Base-by-base conservation (phyloP, 2,797 vertebrate species). In the Myripristis murdjan region DNA sequence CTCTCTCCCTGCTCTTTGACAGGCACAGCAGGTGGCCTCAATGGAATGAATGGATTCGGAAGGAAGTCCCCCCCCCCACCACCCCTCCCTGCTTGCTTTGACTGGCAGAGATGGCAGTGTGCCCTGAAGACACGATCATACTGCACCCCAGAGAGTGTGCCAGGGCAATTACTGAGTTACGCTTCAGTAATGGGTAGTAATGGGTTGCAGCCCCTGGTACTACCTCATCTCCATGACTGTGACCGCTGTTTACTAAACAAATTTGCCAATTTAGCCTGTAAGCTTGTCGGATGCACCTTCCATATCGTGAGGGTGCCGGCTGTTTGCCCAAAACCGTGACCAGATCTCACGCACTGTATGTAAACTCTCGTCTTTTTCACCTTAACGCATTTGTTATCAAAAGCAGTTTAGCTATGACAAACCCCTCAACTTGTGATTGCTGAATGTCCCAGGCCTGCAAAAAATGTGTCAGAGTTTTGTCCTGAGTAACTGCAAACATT, bases 11-110 rank as follows among this genome's bases (percentile, higher is more conserved):
- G 55, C 88, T 77, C 92, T 90, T 92, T 93, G 92, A 94, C 92
- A 77, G 83, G 81, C 93, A 89, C 92, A 91, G 93, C 94, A 95
- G 93, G 92, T 95, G 94, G 92, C 84, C 90, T 85, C 85, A 66
- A 55, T 80, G 77, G 89, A 84, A 92, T 94, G 92, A 95, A 95
- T 95, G 90, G 93, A 81, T 80, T 94, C 91, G 92, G 94, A 95
- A 94, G 93, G 93, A 94, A 94, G 93, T 91, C 63, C 79, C 79
- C 63, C 79, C 79, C 79, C 72, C 24, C n/a, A n/a, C 8, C 24
- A 15, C 33, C 70, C 66, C 43, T 51, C 26, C 81, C 81, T 77
- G 58, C 86, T 90, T 70, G n/a, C 77, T 79, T 77, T 90, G 92
- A 93, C 91, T 91, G 92, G 90, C 92, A 93, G 87, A 64, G 89